phyloP scores from a whole-genome alignment of 2,888 invertebrate species.

The Slavum lentiscoides region DNA sequence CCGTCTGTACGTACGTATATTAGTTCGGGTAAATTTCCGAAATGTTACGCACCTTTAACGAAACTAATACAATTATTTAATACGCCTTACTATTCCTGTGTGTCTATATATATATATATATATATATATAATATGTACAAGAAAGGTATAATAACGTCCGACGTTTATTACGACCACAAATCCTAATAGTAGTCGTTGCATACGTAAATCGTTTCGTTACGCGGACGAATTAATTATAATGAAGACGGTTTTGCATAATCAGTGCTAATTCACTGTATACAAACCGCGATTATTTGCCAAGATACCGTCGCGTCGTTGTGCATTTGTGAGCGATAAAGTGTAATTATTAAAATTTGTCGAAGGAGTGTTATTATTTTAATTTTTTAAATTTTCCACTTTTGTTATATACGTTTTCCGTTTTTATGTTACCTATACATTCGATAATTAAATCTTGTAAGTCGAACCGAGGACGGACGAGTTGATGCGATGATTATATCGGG shows the following conservation, averaged over 20 bases:
- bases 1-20: background rate
- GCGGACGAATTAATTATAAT: conserved; percentile 22
- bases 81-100: background rate
- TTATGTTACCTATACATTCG: too few species aligned
- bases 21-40: background rate
- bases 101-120: background rate
- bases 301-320: background rate
- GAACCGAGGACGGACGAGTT: too few species aligned
- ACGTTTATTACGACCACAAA: conserved; percentile 26
- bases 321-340: background rate
- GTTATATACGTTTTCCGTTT: background rate
- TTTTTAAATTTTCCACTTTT: background rate
- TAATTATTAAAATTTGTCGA: background rate
- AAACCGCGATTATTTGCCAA: background rate
- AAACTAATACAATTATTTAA: background rate
- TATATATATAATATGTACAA: background rate
- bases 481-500: too few species aligned
- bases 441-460: too few species aligned
- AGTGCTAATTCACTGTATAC: conserved; percentile 10
- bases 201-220: conserved; percentile 12
- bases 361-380: background rate
- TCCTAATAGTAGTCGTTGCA: background rate
- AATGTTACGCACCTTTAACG: background rate
- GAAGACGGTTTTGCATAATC: conserved; percentile 25
- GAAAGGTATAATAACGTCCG: background rate